Evolutionary conservation across 2,797 vertebrate species (phyloP).

Genomic region (Neopelma chrysocephalum): DNA sequence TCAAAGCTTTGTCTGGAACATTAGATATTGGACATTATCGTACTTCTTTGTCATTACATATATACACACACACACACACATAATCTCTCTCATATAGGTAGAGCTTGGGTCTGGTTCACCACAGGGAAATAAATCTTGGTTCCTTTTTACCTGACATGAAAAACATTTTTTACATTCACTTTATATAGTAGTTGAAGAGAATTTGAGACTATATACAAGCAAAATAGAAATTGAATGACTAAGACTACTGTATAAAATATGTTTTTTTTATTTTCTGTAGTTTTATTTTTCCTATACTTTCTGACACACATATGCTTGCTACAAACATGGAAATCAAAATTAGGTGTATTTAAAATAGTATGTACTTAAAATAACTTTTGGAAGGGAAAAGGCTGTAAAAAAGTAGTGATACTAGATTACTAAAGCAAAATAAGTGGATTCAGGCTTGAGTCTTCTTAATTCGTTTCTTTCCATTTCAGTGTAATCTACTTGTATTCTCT

Average conservation of each 20-base stretch:
- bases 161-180: neutral
- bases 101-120: neutral
- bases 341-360: neutral
- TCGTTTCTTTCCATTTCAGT: neutral
- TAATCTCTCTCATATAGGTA: neutral
- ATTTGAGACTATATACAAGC: neutral
- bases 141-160: neutral
- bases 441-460: neutral
- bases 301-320: neutral
- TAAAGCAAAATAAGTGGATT: neutral
- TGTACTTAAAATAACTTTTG: neutral
- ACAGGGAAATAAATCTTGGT: neutral
- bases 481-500: neutral
- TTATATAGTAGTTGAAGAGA: neutral
- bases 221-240: neutral
- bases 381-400: neutral
- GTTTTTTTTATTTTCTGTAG: neutral
- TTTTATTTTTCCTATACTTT: neutral
- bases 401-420: neutral
- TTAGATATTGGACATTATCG: rapidly evolving
- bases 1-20: neutral
- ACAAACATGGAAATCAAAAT: neutral
- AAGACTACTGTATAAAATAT: neutral
- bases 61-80: neutral
- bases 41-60: neutral